Evolutionary conservation across 2,888 invertebrate genomes (phyloP), one percentile per base, ranked within the genome.

Genomic region (Stratiomys singularior): DNA sequence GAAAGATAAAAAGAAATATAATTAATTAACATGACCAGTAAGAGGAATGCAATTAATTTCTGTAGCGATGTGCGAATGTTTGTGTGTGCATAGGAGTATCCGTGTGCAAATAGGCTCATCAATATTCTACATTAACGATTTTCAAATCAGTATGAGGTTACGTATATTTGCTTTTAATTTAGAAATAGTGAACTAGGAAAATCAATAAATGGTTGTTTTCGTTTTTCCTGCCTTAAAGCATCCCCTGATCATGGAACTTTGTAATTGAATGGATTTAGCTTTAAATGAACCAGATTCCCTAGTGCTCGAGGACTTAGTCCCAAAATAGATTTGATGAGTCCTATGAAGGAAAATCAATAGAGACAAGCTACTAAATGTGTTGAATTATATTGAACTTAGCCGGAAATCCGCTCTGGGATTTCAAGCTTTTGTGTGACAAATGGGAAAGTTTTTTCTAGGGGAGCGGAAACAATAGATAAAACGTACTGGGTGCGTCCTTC

Each of bases 321-420:
- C n/a, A 21, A 1, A 66, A 66, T 66, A 44, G 30, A 66, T 66
- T 37, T 66, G n/a, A n/a, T 18, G 21, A 30, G 66, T 37, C 37
- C n/a, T 44, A 13, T 25, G 66, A 18, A 37, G 66, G 30, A 66
- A 66, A 66, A 66, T 66, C 66, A 23, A 66, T 66, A 44, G 28
- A 27, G 37, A n/a, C n/a, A 44, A 37, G 66, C 66, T 66, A 66
- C 66, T 30, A 44, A 44, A 18, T 28, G 66, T 27, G 66, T 44
- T 66, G 30, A 44, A 44, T 30, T 64, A 30, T 28, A 37, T 23
- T 66, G 37, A 66, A 66, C 37, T 66, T 44, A n/a, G 23, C 37
- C 3, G 15, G 37, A 66, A 66, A 30, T 44, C 28, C 66, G 66
- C 66, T 30, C 21, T 37, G 27, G 37, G 37, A 66, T 66, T 66